phyloP scores from a whole-genome alignment of 2,113 vertebrate species.

The Menidia beryllina region DNA sequence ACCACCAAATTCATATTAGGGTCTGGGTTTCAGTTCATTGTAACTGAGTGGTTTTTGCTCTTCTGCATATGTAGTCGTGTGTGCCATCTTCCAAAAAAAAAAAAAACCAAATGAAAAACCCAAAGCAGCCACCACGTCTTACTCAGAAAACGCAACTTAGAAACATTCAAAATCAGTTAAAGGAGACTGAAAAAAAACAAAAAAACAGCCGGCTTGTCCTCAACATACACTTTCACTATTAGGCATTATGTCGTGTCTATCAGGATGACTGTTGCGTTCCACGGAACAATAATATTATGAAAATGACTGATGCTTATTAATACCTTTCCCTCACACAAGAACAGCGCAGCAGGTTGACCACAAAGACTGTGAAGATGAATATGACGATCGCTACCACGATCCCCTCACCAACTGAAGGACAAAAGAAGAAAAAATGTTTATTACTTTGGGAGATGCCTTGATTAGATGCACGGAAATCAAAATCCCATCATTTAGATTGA shows the following conservation, averaged over 20 bases:
- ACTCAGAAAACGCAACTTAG: conserved; percentile 55
- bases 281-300: not conserved
- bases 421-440: not conserved
- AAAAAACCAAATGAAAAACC: no score
- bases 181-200: not conserved
- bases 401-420: conserved; percentile 62
- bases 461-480: not conserved
- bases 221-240: conserved; percentile 19
- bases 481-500: not conserved
- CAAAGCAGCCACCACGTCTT: conserved; percentile 23
- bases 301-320: not conserved
- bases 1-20: not conserved
- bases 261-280: not conserved
- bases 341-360: conserved; percentile 76
- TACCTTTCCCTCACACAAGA: conserved; percentile 78
- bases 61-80: conserved; percentile 10
- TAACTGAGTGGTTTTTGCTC: conserved; percentile 20
- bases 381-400: conserved; percentile 46
- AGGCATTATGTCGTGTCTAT: conserved; percentile 10
- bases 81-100: conserved; percentile 25
- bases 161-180: not conserved
- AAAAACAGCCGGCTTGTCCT: not conserved
- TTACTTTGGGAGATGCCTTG: not conserved
- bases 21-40: conserved; percentile 34
- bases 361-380: conserved; percentile 44